A percentile compares a stretch with the other conserved stretches of the same genome.
Evolutionary conservation across 2,113 vertebrate genomes (phyloP).

Genomic region (Microcebus jonahi): DNA sequence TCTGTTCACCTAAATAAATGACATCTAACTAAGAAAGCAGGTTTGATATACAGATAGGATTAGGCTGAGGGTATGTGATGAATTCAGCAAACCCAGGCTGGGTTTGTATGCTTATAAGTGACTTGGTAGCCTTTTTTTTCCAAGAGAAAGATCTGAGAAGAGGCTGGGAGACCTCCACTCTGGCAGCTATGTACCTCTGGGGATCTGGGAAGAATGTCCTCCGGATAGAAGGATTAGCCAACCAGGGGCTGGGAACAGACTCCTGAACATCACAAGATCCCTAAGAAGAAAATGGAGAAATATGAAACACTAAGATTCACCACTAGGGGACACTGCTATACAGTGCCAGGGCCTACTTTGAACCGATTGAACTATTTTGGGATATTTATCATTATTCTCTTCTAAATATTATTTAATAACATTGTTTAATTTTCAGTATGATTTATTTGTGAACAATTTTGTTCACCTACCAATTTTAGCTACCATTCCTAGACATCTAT

Average conservation of each 20-base stretch:
- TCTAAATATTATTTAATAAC: constrained; percentile 20
- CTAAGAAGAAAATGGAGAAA: constrained; percentile 47
- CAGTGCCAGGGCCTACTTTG: not conserved
- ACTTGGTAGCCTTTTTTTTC: not conserved
- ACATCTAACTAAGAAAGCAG: not conserved
- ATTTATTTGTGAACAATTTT: constrained; percentile 32
- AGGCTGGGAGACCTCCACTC: not conserved
- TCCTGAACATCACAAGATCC: constrained; percentile 18
- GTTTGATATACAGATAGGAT: not conserved
- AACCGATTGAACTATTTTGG: not conserved
- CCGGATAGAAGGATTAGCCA: constrained; percentile 80
- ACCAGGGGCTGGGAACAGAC: constrained; percentile 66
- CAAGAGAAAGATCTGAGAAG: constrained; percentile 4
- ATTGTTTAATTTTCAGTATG: constrained; percentile 29
- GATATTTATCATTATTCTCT: constrained; percentile 3
- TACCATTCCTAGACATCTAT: not conserved
- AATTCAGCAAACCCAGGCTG: not conserved
- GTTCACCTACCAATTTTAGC: constrained; percentile 27
- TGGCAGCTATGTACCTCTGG: constrained; percentile 60
- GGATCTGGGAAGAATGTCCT: constrained; percentile 74
- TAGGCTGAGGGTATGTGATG: not conserved
- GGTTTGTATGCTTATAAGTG: not conserved
- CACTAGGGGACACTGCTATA: constrained; percentile 34
- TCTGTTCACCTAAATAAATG: not conserved
- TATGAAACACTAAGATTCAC: constrained; percentile 1